Evolutionary conservation across 92 coral and sea anemone genomes (phyloP).

Genomic region (Actinernus sp.): DNA sequence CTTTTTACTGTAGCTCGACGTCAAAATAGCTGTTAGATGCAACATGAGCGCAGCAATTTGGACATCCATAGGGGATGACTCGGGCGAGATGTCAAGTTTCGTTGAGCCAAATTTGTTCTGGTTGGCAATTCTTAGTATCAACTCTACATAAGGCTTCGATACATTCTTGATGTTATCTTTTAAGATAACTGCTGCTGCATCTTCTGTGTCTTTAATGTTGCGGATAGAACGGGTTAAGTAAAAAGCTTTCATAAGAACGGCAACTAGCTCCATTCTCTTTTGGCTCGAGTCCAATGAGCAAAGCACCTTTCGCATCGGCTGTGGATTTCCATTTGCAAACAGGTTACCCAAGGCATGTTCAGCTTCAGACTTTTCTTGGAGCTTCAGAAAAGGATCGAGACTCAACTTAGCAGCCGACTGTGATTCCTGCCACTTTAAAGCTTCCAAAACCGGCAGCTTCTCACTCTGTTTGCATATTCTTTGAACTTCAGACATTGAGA

Average conservation of each 20-base stretch:
- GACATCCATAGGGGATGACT: conserved; percentile 59
- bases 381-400: conserved; percentile 57
- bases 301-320: conserved; percentile 28
- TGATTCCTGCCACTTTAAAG: conserved; percentile 39
- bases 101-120: conserved; percentile 60
- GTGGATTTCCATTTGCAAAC: conserved; percentile 30
- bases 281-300: conserved; percentile 25
- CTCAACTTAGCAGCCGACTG: conserved; percentile 46
- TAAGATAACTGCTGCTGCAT: conserved; percentile 55
- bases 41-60: conserved; percentile 72
- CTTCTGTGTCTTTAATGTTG: conserved; percentile 75
- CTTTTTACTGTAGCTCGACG: conserved; percentile 36
- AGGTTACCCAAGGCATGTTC: conserved; percentile 67
- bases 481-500: conserved; percentile 65
- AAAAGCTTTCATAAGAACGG: conserved; percentile 61
- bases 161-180: conserved; percentile 8
- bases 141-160: conserved; percentile 50
- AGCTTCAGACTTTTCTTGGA: conserved; percentile 20
- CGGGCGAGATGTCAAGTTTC: conserved; percentile 67
- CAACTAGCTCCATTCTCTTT: conserved; percentile 60
- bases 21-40: conserved; percentile 70
- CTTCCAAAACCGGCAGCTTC: conserved; percentile 47
- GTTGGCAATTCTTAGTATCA: conserved; percentile 65
- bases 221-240: conserved; percentile 77
- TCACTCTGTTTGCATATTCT: conserved; percentile 48